Conservation (phyloP, 2,797 vertebrate genomes). For the Alca torda region DNA sequence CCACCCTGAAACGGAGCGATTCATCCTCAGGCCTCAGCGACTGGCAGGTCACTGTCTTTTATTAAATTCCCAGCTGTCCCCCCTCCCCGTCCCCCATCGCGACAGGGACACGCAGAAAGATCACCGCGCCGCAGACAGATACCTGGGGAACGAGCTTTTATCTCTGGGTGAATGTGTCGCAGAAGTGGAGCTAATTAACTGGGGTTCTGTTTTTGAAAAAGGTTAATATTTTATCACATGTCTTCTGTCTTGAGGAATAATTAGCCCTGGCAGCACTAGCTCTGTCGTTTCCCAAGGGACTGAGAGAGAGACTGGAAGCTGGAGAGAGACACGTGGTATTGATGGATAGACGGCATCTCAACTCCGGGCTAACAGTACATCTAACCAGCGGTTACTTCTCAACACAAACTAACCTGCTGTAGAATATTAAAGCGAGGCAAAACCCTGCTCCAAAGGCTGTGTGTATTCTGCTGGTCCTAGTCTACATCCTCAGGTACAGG, state of each 20-base stretch:
- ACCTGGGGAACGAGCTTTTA: constrained; percentile 23
- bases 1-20: background rate
- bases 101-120: background rate
- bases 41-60: background rate
- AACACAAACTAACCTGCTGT: background rate
- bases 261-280: constrained; percentile 33
- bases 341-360: constrained; percentile 18
- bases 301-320: background rate
- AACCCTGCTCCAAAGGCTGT: background rate
- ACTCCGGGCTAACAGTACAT: background rate
- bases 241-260: constrained; percentile 60
- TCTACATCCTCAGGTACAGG: background rate
- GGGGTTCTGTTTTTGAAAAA: constrained; percentile 50
- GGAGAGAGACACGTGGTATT: background rate
- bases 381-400: background rate
- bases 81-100: background rate
- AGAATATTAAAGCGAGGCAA: background rate
- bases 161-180: constrained; percentile 11
- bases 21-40: background rate
- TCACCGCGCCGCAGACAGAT: background rate
- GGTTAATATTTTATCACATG: constrained; percentile 67
- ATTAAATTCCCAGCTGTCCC: constrained; percentile 19
- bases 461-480: background rate
- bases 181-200: constrained; percentile 58
- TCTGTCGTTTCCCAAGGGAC: constrained; percentile 10